Percentiles rank a stretch among this genome's conserved stretches.
Evolutionary conservation across 2,888 invertebrate species (phyloP).

Genomic region (Xiphydria camelus): DNA sequence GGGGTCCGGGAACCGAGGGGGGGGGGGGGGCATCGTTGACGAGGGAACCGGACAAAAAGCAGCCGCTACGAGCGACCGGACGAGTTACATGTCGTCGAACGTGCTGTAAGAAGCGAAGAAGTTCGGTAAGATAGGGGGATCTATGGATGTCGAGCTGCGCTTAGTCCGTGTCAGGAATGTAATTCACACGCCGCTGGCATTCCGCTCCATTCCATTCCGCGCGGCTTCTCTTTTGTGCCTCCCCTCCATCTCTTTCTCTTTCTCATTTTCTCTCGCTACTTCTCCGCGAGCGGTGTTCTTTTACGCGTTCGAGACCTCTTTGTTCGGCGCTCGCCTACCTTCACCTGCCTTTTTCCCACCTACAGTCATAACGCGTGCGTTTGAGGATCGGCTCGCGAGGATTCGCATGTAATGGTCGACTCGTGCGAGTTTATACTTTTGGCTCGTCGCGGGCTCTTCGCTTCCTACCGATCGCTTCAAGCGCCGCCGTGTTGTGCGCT

Average conservation of each 20-base stretch:
- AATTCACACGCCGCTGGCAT: slow-evolving; percentile 54
- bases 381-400: no score
- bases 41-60: slow-evolving; percentile 15
- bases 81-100: neutral
- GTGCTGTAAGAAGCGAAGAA: slow-evolving; percentile 23
- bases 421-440: no score
- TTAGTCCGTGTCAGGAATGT: slow-evolving; percentile 54
- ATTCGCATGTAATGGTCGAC: no score
- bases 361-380: no score
- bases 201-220: slow-evolving; percentile 44
- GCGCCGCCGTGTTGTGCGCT: no score
- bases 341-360: slow-evolving; percentile 3
- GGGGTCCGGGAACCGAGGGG: no score
- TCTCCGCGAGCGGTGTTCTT: no score
- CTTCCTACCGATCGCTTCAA: no score
- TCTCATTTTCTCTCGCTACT: slow-evolving; percentile 19
- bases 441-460: no score
- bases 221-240: slow-evolving; percentile 38
- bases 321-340: no score
- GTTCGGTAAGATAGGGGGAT: slow-evolving; percentile 36
- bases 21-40: slow-evolving; percentile 14
- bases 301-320: no score
- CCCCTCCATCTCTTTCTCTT: slow-evolving; percentile 16
- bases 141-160: slow-evolving; percentile 43
- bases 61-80: slow-evolving; percentile 8